A percentile compares a stretch with the other conserved stretches of the same genome.
Evolutionary conservation across 2,888 invertebrate species (phyloP).

Genomic region (Conops quadrifasciatus): DNA sequence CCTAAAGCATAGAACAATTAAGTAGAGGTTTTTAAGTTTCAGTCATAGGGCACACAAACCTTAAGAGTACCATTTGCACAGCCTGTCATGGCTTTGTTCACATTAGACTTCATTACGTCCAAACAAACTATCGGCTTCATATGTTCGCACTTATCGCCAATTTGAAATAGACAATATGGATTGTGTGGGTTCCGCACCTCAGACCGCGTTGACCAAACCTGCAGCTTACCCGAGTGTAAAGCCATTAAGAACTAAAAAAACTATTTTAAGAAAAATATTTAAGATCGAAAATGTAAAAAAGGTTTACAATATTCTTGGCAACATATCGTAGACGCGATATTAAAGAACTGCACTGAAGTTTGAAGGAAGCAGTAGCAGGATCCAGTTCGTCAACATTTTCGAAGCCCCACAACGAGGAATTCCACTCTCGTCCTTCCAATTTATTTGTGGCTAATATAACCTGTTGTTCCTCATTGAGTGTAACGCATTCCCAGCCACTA

Average conservation of each 20-base stretch:
- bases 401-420: slow-evolving; percentile 60
- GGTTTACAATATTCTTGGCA: slow-evolving; percentile 53
- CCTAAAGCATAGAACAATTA: slow-evolving; percentile 49
- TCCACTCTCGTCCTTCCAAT: slow-evolving; percentile 58
- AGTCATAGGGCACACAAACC: slow-evolving; percentile 45
- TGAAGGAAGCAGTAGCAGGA: slow-evolving; percentile 51
- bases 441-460: slow-evolving; percentile 58
- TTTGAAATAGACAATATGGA: slow-evolving; percentile 58
- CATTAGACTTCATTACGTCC: slow-evolving; percentile 50
- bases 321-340: slow-evolving; percentile 58
- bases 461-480: slow-evolving; percentile 50
- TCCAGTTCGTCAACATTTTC: slow-evolving; percentile 46
- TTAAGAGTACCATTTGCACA: slow-evolving; percentile 57
- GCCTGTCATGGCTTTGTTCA: slow-evolving; percentile 54
- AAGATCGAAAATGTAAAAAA: slow-evolving; percentile 2
- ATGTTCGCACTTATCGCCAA: slow-evolving; percentile 58
- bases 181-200: slow-evolving; percentile 50
- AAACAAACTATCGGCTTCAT: slow-evolving; percentile 56
- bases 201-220: slow-evolving; percentile 62
- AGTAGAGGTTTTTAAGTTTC: too few relatives aligned
- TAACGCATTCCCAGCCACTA: slow-evolving; percentile 59
- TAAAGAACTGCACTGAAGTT: slow-evolving; percentile 52
- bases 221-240: slow-evolving; percentile 55
- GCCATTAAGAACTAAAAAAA: slow-evolving; percentile 53
- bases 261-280: not conserved